These are phyloP conservation scores for Luidia sarsii DNA, from an alignment of 53 echinoderm and acorn worm species.

Conservation along the genomic window DNA sequence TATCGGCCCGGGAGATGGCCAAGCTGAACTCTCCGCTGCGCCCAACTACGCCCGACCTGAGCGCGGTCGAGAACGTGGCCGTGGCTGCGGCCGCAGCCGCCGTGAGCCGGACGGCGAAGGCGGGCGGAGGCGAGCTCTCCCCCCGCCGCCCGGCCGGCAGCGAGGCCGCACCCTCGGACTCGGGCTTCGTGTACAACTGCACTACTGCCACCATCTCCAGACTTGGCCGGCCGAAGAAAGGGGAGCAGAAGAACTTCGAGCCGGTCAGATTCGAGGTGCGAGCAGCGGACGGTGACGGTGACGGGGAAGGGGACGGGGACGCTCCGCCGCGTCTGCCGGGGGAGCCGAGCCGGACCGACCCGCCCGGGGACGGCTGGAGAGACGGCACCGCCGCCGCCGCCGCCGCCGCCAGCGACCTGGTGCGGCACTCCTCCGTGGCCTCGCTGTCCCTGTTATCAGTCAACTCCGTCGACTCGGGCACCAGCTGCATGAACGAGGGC, in stretches of 20 bases:
- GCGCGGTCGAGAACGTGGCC: not conserved
- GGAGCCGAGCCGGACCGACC: too few relatives aligned
- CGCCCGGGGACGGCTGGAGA: too few relatives aligned
- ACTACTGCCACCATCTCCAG: slow-evolving; percentile 30
- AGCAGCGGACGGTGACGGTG: too few relatives aligned
- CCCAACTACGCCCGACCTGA: not conserved
- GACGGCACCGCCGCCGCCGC: too few relatives aligned
- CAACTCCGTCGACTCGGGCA: slow-evolving; percentile 56
- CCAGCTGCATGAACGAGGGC: slow-evolving; percentile 50
- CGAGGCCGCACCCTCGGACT: not conserved
- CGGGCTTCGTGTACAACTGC: slow-evolving; percentile 45
- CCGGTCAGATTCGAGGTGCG: too few relatives aligned
- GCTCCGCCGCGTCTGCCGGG: too few relatives aligned
- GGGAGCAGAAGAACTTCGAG: too few relatives aligned
- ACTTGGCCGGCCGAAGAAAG: not conserved
- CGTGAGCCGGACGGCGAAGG: too few relatives aligned
- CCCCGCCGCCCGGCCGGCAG: too few relatives aligned
- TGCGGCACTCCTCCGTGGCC: slow-evolving; percentile 33
- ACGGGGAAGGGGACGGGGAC: too few relatives aligned
- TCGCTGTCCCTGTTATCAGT: slow-evolving; percentile 44
- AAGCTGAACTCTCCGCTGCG: slow-evolving; percentile 19
- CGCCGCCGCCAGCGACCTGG: slow-evolving; percentile 14
- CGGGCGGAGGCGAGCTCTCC: too few relatives aligned
- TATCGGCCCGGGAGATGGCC: slow-evolving; percentile 30
- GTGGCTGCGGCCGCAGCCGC: too few relatives aligned